phyloP scores from a whole-genome alignment of 2,797 vertebrate genomes.

The Betta splendens region DNA sequence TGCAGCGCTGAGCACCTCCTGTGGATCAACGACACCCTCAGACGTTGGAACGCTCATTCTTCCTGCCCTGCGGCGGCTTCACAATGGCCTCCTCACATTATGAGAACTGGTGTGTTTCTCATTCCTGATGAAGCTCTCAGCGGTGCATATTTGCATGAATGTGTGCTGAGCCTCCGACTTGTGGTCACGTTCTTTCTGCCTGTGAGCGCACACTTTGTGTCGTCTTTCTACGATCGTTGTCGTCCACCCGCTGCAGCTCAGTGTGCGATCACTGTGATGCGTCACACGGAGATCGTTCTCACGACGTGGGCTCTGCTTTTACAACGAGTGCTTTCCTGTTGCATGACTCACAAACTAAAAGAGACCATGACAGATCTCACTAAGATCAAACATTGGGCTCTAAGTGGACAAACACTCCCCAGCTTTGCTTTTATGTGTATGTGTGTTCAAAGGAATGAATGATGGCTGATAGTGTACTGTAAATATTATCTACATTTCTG shows the following conservation, averaged over 20 bases:
- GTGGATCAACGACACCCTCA: neutral
- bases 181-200: slow-evolving; percentile 31
- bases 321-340: slow-evolving; percentile 12
- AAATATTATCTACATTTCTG: slow-evolving; percentile 17
- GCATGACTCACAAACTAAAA: neutral
- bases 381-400: neutral
- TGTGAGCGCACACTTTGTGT: too few species aligned
- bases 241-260: slow-evolving; percentile 13
- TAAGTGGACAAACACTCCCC: neutral
- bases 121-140: slow-evolving; percentile 33
- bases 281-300: slow-evolving; percentile 27
- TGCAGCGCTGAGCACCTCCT: slow-evolving; percentile 12
- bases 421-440: slow-evolving; percentile 1
- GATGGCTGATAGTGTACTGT: slow-evolving; percentile 15
- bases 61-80: slow-evolving; percentile 1
- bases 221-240: slow-evolving; percentile 13
- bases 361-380: neutral
- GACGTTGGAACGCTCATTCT: neutral
- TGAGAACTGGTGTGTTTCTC: slow-evolving; percentile 25
- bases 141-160: slow-evolving; percentile 43
- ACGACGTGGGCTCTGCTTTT: slow-evolving; percentile 11
- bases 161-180: slow-evolving; percentile 31
- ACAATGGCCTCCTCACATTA: slow-evolving; percentile 7
- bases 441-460: neutral
- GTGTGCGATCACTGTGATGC: slow-evolving; percentile 5